phyloP scores from a whole-genome alignment of 2,888 invertebrate genomes.

The Cephus sareptanus region DNA sequence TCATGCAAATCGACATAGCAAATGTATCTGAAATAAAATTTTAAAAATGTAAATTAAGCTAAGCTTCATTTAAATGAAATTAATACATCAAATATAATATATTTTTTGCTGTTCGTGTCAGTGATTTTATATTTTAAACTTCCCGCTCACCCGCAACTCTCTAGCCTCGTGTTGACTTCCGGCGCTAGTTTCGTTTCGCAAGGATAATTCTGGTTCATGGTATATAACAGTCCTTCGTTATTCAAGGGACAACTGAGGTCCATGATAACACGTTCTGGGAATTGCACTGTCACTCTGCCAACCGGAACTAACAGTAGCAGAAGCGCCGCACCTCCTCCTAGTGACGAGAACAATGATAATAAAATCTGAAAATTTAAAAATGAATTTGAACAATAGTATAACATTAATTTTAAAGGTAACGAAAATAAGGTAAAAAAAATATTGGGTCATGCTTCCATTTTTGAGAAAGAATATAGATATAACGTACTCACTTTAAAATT shows the following conservation, averaged over 20 bases:
- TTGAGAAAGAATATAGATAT: background rate
- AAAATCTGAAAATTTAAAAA: conserved; percentile 69
- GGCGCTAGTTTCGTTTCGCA: conserved; percentile 49
- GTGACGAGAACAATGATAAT: conserved; percentile 74
- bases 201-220: conserved; percentile 50
- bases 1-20: conserved; percentile 66
- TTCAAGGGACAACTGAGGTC: conserved; percentile 68
- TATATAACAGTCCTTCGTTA: conserved; percentile 43
- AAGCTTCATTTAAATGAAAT: background rate
- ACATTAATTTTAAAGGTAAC: background rate
- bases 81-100: background rate
- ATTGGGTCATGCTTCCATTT: background rate
- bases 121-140: background rate
- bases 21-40: conserved; percentile 67
- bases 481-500: conserved; percentile 76
- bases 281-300: conserved; percentile 75
- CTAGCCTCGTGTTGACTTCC: conserved; percentile 45
- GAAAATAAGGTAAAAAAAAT: background rate
- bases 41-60: background rate
- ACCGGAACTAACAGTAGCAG: conserved; percentile 78
- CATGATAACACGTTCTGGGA: conserved; percentile 73
- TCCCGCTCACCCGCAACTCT: conserved; percentile 57
- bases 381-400: background rate
- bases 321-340: conserved; percentile 76
- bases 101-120: conserved; percentile 1